Base-by-base conservation (phyloP, 2,888 invertebrate species). In the Nemurella pictetii region DNA sequence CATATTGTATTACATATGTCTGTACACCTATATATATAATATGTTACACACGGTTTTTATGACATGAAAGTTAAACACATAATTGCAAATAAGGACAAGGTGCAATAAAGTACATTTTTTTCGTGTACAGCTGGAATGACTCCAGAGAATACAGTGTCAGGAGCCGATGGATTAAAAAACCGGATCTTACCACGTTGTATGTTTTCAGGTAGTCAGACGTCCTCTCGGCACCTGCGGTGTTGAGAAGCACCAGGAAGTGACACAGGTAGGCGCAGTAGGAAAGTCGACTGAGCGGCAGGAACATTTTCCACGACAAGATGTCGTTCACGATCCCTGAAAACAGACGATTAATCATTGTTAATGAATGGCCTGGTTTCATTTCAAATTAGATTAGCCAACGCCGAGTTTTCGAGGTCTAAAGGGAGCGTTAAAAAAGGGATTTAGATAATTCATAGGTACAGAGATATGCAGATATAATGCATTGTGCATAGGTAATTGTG, bases 261-360 rank as follows among this genome's bases (percentile, higher is more conserved):
- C 92, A 90, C 84, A 94, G 89, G 88, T 93, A 94, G 12, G 93
- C 90, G 0, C 93, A 93, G 88, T 93, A 94, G 0, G 92, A 90
- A 72, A 94, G 90, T 78, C 93, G 91, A 87, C 93, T 93, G 0
- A 94, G 89, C 0, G 93, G 92, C 36, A 92, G 91, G 92, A 92
- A 93, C 0, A 92, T 92, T 85, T 90, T 91, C 93, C 93, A 94
- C 7, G 84, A 84, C 32, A 86, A 82, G 20, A 86, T 72, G 25
- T 83, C 15, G 32, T 84, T 55, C 35, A 85, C 85, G 3, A 85
- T 75, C 20, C 86, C 86, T 86, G 73, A 15, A 80, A 30, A n/a
- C n/a, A n/a, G n/a, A n/a, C n/a, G n/a, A n/a, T n/a, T n/a, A n/a
- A n/a, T n/a, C n/a, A n/a, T n/a, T n/a, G n/a, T n/a, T n/a, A n/a